phyloP scores from a whole-genome alignment of 92 coral and sea anemone species.

The Parazoanthus atlanticus region DNA sequence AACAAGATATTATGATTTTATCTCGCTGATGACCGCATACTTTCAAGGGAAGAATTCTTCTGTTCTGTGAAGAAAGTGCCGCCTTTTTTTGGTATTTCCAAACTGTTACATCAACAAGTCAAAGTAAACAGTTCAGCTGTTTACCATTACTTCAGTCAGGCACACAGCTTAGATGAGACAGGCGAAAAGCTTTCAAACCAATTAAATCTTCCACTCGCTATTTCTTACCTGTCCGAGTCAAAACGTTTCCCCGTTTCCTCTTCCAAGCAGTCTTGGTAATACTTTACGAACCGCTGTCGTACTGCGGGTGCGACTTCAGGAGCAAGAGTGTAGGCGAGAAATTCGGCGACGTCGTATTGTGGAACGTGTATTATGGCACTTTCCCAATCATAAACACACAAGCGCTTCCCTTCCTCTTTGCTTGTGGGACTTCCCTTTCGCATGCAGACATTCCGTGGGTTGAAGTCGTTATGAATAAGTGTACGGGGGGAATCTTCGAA shows the following conservation, averaged over 20 bases:
- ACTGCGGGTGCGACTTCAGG: constrained; percentile 39
- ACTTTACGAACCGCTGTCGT: constrained; percentile 48
- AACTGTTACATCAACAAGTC: no score
- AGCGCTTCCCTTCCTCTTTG: neutral
- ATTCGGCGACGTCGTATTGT: constrained; percentile 70
- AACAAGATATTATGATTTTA: no score
- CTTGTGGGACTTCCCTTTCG: constrained; percentile 15
- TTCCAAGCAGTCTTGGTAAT: constrained; percentile 57
- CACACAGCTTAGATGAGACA: neutral
- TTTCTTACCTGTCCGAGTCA: constrained; percentile 27
- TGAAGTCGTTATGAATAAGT: constrained; percentile 65
- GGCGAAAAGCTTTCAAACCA: neutral
- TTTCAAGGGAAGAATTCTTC: no score
- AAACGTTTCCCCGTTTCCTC: constrained; percentile 50
- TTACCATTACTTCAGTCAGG: neutral
- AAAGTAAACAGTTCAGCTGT: no score
- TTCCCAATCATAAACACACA: constrained; percentile 71
- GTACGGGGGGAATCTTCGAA: constrained; percentile 68
- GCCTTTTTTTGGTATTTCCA: no score
- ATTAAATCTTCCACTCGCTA: neutral
- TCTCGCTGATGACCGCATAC: no score
- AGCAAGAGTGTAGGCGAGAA: constrained; percentile 65
- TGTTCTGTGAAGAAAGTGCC: no score
- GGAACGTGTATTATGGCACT: constrained; percentile 64
- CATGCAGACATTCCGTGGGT: constrained; percentile 68